Conservation (phyloP, 2,113 vertebrate species). For the Dipodomys ordii region DNA sequence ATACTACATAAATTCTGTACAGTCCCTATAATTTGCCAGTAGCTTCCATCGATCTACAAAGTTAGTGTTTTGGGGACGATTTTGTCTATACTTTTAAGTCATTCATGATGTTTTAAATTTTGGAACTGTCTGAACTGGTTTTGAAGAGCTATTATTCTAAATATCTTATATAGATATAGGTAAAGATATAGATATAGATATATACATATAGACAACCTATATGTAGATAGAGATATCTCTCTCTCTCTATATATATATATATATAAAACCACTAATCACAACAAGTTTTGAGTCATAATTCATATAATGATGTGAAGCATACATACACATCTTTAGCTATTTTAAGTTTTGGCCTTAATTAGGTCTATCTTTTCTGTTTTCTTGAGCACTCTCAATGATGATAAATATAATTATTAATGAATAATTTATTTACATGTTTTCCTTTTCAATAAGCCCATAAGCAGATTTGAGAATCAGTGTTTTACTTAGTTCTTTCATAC, state of each 20-base stretch:
- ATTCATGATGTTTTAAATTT: neutral
- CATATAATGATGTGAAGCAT: neutral
- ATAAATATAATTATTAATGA: neutral
- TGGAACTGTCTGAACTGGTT: neutral
- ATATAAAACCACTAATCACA: neutral
- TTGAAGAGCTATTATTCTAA: neutral
- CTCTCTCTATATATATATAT: neutral
- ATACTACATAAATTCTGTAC: neutral
- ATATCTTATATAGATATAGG: neutral
- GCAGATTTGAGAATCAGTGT: constrained; percentile 2
- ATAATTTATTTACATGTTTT: neutral
- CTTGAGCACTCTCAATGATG: neutral
- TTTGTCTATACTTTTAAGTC: neutral
- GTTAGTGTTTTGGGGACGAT: neutral
- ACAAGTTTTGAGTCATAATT: neutral
- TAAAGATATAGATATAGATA: neutral
- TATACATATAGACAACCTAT: neutral
- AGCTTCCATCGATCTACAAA: neutral
- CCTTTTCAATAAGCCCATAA: neutral
- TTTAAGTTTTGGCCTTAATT: neutral
- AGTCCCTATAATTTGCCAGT: neutral
- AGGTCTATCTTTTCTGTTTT: neutral
- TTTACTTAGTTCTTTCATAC: constrained; percentile 7
- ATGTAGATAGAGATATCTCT: too few relatives aligned
- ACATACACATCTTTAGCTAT: neutral